phyloP scores from a whole-genome alignment of 2,113 vertebrate genomes.

The Odocoileus virginianus region DNA sequence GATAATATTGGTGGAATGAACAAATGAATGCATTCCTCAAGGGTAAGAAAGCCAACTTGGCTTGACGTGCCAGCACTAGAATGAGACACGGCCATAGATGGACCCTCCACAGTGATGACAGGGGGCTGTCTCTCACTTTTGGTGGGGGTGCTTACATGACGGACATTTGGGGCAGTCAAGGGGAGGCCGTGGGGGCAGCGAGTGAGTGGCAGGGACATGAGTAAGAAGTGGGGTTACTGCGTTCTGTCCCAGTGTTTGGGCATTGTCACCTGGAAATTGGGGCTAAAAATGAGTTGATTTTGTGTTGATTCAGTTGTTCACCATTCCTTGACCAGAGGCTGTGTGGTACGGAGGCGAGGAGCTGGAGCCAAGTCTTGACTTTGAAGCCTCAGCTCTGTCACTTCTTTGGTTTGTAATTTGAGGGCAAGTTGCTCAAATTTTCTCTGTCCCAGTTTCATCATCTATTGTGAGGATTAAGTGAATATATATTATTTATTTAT shows the following conservation, averaged over 20 bases:
- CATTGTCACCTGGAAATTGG: background rate
- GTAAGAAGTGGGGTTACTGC: background rate
- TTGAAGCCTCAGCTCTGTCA: background rate
- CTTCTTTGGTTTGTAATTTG: background rate
- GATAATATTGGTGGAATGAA: background rate
- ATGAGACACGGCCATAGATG: background rate
- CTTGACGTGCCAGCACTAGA: too few species aligned
- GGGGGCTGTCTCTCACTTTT: background rate
- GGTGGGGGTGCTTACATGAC: background rate
- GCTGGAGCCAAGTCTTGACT: background rate
- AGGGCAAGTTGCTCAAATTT: background rate
- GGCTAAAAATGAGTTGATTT: background rate
- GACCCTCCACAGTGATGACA: background rate
- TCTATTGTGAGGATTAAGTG: background rate
- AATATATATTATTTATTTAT: background rate
- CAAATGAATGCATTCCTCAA: background rate
- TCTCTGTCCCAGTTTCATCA: background rate
- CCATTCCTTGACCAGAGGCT: background rate
- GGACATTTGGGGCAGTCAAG: too few species aligned
- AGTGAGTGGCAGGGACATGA: background rate
- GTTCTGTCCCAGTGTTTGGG: background rate
- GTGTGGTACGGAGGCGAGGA: background rate
- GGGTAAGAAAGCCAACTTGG: background rate
- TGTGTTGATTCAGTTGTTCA: background rate
- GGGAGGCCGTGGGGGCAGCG: background rate